These are phyloP conservation scores for Mugil cephalus DNA, from an alignment of 2,113 vertebrate genomes.

Conservation along the genomic window DNA sequence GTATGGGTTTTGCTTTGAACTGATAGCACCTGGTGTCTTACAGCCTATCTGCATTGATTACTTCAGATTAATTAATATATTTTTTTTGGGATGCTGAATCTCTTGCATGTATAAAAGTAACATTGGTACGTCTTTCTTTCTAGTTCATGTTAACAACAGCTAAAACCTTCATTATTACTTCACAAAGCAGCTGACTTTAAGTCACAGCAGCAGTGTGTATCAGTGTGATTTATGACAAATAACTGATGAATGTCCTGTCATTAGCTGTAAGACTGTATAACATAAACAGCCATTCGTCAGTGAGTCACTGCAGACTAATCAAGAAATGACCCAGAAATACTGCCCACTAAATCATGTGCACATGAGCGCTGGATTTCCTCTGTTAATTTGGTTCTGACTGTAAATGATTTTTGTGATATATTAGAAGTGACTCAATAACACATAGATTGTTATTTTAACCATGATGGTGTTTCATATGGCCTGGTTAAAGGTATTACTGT, in stretches of 20 bases:
- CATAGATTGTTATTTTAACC: background rate
- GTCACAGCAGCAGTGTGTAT: conserved; percentile 20
- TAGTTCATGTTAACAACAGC: conserved; percentile 5
- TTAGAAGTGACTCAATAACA: conserved; percentile 35
- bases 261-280: conserved; percentile 19
- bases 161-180: conserved; percentile 3
- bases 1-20: too few species aligned
- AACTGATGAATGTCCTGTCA: conserved; percentile 37
- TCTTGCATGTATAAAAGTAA: too few species aligned
- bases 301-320: conserved; percentile 46
- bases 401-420: conserved; percentile 32
- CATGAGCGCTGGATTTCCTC: conserved; percentile 24
- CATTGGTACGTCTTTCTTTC: background rate
- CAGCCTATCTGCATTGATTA: too few species aligned
- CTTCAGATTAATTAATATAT: too few species aligned
- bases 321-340: conserved; percentile 55
- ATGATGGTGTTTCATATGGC: background rate
- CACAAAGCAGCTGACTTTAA: conserved; percentile 19
- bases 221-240: conserved; percentile 41
- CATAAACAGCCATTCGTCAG: conserved; percentile 43
- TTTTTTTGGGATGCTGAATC: too few species aligned
- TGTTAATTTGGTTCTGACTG: conserved; percentile 43
- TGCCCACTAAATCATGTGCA: conserved; percentile 47
- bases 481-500: background rate
- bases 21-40: too few species aligned